A percentile compares a stretch with the other conserved stretches of the same genome.
Evolutionary conservation across 2,797 vertebrate species (phyloP).

Genomic region (Esox masquinongy): DNA sequence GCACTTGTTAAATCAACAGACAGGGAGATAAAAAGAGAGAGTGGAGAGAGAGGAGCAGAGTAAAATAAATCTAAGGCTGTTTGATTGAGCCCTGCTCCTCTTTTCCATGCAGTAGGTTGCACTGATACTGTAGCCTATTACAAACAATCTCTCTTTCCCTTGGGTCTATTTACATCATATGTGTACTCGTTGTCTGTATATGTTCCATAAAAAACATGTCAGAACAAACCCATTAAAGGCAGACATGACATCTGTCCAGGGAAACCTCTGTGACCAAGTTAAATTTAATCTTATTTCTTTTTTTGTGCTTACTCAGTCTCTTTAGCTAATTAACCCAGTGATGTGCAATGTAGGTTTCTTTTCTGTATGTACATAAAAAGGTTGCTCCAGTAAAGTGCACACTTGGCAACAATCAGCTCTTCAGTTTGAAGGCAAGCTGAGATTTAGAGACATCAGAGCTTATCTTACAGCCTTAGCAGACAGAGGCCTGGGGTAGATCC

Average conservation of each 20-base stretch:
- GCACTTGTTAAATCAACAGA: constrained; percentile 58
- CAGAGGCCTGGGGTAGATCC: constrained; percentile 47
- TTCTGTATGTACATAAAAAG: constrained; percentile 52
- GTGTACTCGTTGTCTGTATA: constrained; percentile 63
- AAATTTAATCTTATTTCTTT: constrained; percentile 62
- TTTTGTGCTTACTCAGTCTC: constrained; percentile 71
- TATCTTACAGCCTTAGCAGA: constrained; percentile 50
- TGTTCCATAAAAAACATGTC: constrained; percentile 53
- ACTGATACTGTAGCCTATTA: constrained; percentile 45
- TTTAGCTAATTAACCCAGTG: constrained; percentile 71
- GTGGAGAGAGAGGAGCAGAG: constrained; percentile 54
- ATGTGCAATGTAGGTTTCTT: constrained; percentile 65
- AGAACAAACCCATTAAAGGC: constrained; percentile 45
- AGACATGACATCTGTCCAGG: constrained; percentile 63
- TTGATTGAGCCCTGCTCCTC: constrained; percentile 66
- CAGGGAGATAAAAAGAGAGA: constrained; percentile 53
- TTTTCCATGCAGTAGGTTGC: constrained; percentile 51
- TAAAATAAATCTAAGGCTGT: constrained; percentile 65
- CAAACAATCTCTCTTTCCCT: constrained; percentile 53
- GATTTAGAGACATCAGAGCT: constrained; percentile 54
- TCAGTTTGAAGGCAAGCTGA: neutral
- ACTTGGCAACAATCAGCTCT: constrained; percentile 56
- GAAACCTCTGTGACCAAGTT: constrained; percentile 42
- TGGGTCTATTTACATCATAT: constrained; percentile 57
- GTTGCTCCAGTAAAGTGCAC: constrained; percentile 62